These are phyloP conservation scores for Diacarnus erythraeanus DNA, from an alignment of 37 sponge, comb jelly and placozoan species.

Conservation along the genomic window DNA sequence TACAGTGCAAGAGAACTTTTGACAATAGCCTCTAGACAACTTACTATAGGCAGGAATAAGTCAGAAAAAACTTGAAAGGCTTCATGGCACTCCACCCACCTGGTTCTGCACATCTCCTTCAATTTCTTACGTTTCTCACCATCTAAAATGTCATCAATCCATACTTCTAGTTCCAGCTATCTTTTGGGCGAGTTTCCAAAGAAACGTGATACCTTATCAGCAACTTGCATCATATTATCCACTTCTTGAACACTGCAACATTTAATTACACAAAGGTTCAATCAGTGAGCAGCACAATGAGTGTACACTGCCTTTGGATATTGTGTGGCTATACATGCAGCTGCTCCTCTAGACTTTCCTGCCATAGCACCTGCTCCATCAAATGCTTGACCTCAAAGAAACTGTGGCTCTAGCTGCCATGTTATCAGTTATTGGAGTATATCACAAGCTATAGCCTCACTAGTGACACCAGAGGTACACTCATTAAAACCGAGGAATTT, in stretches of 20 bases:
- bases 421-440: slow-evolving; percentile 31
- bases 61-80: slow-evolving; percentile 52
- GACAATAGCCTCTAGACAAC: slow-evolving; percentile 32
- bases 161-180: slow-evolving; percentile 12
- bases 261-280: slow-evolving; percentile 43
- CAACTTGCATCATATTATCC: slow-evolving; percentile 36
- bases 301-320: slow-evolving; percentile 49
- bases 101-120: slow-evolving; percentile 28
- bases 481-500: slow-evolving; percentile 60
- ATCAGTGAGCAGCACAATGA: slow-evolving; percentile 48
- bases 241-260: slow-evolving; percentile 27
- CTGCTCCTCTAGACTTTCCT: slow-evolving; percentile 20
- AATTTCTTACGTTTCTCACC: slow-evolving; percentile 16
- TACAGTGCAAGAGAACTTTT: slow-evolving; percentile 19
- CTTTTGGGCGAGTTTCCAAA: slow-evolving; percentile 21
- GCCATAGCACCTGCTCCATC: slow-evolving; percentile 49
- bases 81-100: slow-evolving; percentile 59
- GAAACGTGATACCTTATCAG: slow-evolving; percentile 12
- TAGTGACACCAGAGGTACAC: slow-evolving; percentile 69
- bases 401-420: slow-evolving; percentile 51
- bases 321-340: slow-evolving; percentile 10
- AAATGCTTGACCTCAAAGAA: slow-evolving; percentile 75
- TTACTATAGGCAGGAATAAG: slow-evolving; percentile 6
- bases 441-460: slow-evolving; percentile 66
- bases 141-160: slow-evolving; percentile 5